phyloP scores from a whole-genome alignment of 2,113 vertebrate species.

The Toxotes jaculatrix region DNA sequence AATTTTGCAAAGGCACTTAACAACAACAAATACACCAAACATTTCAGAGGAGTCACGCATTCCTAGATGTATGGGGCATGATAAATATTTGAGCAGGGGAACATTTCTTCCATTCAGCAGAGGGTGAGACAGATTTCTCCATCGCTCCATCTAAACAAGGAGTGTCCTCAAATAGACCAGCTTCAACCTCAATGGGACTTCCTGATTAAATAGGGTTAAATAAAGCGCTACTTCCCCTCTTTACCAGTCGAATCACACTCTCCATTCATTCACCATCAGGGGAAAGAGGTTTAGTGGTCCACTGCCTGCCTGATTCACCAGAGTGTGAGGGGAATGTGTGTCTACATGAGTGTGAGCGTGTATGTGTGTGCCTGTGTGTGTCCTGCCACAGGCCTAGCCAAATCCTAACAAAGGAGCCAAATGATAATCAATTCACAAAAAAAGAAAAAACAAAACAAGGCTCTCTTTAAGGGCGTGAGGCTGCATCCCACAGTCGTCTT shows the following conservation, averaged over 20 bases:
- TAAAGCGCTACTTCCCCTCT: conserved; percentile 69
- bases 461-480: conserved; percentile 58
- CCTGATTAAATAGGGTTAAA: conserved; percentile 64
- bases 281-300: conserved; percentile 57
- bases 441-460: no score
- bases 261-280: conserved; percentile 58
- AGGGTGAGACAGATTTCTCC: conserved; percentile 46
- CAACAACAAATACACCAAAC: not conserved
- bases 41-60: conserved; percentile 31
- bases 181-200: conserved; percentile 62
- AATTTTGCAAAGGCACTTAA: not conserved
- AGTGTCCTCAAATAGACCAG: conserved; percentile 57
- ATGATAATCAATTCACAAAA: conserved; percentile 61
- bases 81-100: conserved; percentile 58
- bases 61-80: conserved; percentile 32
- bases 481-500: conserved; percentile 57
- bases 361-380: conserved; percentile 29
- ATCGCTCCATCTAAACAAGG: conserved; percentile 22
- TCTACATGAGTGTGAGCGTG: conserved; percentile 15
- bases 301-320: conserved; percentile 64
- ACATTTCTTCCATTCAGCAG: conserved; percentile 43
- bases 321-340: conserved; percentile 52
- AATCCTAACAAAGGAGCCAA: conserved; percentile 59
- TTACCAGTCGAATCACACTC: conserved; percentile 68
- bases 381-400: conserved; percentile 32